Percentiles rank a stretch among this genome's conserved stretches.
phyloP scores from a whole-genome alignment of 1,140 invertebrate species.

The Brachionus angularis region DNA sequence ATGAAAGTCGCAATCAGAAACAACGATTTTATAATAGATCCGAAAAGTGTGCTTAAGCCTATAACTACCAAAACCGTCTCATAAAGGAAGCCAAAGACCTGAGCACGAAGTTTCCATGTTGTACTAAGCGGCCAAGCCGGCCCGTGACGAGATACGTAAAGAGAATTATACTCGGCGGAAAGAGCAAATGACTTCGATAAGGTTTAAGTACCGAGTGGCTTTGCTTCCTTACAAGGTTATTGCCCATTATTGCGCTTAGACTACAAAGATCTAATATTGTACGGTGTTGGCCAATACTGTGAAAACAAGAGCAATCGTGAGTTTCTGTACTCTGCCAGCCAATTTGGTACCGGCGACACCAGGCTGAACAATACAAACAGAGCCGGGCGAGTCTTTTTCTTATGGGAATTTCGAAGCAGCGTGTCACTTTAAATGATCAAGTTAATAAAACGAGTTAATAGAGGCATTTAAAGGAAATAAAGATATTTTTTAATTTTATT shows the following conservation, averaged over 20 bases:
- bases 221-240: constrained; percentile 54
- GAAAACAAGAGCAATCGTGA: constrained; percentile 45
- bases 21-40: constrained; percentile 46
- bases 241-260: constrained; percentile 57
- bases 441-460: constrained; percentile 45
- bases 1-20: background rate
- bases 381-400: constrained; percentile 51
- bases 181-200: constrained; percentile 50
- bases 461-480: background rate
- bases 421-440: constrained; percentile 53
- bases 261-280: constrained; percentile 52
- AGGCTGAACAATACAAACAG: constrained; percentile 48
- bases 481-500: background rate
- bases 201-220: constrained; percentile 51
- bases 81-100: constrained; percentile 51
- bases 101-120: constrained; percentile 49
- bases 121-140: constrained; percentile 51
- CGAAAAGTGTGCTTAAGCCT: constrained; percentile 47
- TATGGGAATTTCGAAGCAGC: constrained; percentile 49
- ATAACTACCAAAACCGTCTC: constrained; percentile 48
- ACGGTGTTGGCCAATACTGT: constrained; percentile 53
- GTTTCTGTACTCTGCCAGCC: too few species aligned
- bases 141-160: constrained; percentile 49
- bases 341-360: constrained; percentile 28
- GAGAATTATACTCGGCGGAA: constrained; percentile 52